These are phyloP conservation scores for Hydrotaea diabolus DNA, from an alignment of 2,888 invertebrate genomes.

Conservation along the genomic window DNA sequence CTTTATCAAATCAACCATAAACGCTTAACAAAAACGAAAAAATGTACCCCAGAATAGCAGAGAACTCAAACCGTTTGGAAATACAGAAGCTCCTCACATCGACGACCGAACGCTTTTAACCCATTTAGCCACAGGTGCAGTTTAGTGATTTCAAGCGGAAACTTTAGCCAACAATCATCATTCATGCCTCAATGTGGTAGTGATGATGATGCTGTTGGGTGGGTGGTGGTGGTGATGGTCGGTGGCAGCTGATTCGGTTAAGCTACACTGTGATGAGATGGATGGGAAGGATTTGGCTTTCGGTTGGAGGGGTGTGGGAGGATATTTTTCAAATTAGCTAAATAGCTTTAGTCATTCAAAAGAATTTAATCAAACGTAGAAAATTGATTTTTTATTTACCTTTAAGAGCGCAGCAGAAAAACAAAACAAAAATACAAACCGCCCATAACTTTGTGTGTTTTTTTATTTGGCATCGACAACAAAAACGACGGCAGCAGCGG, in stretches of 20 bases:
- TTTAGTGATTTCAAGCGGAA: constrained; percentile 67
- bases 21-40: constrained; percentile 29
- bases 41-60: constrained; percentile 3
- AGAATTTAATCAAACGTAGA: constrained; percentile 67
- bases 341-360: constrained; percentile 66
- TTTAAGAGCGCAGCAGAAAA: constrained; percentile 37
- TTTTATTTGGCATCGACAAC: constrained; percentile 6
- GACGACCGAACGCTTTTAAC: constrained; percentile 56
- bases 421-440: constrained; percentile 23
- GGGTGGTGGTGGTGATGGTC: not conserved
- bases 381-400: constrained; percentile 68
- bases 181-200: constrained; percentile 26
- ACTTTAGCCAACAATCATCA: constrained; percentile 60
- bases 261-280: not conserved
- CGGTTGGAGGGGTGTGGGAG: not conserved
- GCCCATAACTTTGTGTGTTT: constrained; percentile 29
- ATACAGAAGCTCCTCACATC: constrained; percentile 59
- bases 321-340: constrained; percentile 66
- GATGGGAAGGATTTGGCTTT: not conserved
- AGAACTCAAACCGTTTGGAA: constrained; percentile 9
- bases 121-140: constrained; percentile 68
- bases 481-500: constrained; percentile 48
- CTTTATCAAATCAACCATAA: constrained; percentile 59
- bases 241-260: not conserved
- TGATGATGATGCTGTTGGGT: not conserved